A percentile compares a stretch with the other conserved stretches of the same genome.
These are phyloP conservation scores for Philypnodon macrostomus DNA, from an alignment of 2,797 vertebrate genomes.

Conservation along the genomic window DNA sequence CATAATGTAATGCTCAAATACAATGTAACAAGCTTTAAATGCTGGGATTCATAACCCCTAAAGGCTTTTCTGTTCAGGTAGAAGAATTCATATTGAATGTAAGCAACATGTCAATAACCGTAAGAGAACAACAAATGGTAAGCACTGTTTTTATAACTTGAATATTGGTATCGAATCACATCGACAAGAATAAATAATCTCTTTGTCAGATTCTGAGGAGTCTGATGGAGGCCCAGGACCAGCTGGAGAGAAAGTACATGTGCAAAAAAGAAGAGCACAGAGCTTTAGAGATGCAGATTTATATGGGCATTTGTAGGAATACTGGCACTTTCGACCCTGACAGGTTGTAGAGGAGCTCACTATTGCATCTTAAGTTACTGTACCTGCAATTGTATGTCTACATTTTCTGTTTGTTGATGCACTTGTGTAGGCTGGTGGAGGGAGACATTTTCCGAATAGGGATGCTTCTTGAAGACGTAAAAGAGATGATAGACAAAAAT, in stretches of 20 bases:
- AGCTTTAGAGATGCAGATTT: slow-evolving; percentile 81
- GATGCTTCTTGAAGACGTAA: slow-evolving; percentile 83
- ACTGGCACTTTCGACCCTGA: slow-evolving; percentile 81
- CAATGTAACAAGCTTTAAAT: neutral
- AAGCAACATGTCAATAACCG: slow-evolving; percentile 56
- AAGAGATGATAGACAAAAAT: slow-evolving; percentile 81
- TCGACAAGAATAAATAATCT: neutral
- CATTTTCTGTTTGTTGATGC: slow-evolving; percentile 16
- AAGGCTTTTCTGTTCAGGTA: slow-evolving; percentile 73
- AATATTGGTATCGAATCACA: neutral
- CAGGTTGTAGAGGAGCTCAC: slow-evolving; percentile 58
- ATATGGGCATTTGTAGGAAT: slow-evolving; percentile 70
- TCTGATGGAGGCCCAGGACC: slow-evolving; percentile 82
- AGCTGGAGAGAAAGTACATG: slow-evolving; percentile 85
- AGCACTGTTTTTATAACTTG: slow-evolving; percentile 9
- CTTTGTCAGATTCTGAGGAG: slow-evolving; percentile 79
- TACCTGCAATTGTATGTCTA: neutral
- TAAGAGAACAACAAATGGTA: slow-evolving; percentile 82
- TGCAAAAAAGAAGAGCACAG: slow-evolving; percentile 81
- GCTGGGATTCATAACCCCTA: neutral
- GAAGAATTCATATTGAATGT: slow-evolving; percentile 80
- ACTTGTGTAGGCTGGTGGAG: slow-evolving; percentile 79
- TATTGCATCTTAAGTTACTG: neutral
- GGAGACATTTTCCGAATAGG: slow-evolving; percentile 87
- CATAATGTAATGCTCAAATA: slow-evolving; percentile 69